A percentile compares a stretch with the other conserved stretches of the same genome.
Evolutionary conservation across 2,113 vertebrate genomes (phyloP).

Genomic region (Falcunculus frontatus): DNA sequence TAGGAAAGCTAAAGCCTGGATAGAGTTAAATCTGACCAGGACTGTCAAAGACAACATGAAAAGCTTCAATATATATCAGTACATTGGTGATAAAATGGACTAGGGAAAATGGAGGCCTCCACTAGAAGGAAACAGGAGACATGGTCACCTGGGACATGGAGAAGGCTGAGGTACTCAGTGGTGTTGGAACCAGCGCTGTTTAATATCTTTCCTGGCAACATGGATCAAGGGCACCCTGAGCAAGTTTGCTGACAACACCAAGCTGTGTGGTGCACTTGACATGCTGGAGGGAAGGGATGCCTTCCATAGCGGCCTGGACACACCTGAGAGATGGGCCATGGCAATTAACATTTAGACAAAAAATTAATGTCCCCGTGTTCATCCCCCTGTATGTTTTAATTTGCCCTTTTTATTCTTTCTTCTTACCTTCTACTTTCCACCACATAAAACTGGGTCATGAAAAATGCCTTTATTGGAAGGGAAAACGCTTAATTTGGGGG

Average conservation of each 20-base stretch:
- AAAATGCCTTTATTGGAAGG: neutral
- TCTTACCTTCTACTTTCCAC: neutral
- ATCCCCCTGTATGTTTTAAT: neutral
- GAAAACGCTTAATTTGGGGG: neutral
- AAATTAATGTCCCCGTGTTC: neutral
- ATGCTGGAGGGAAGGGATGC: neutral
- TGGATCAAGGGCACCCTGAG: neutral
- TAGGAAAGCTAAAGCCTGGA: neutral
- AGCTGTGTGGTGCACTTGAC: neutral
- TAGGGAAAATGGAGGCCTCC: neutral
- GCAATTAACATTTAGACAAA: neutral
- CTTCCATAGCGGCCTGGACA: neutral
- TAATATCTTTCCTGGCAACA: neutral
- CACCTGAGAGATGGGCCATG: neutral
- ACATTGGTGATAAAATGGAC: neutral
- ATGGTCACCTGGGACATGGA: neutral
- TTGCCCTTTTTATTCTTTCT: neutral
- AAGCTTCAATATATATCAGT: neutral
- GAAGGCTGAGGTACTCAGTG: neutral
- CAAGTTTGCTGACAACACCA: neutral
- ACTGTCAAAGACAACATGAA: neutral
- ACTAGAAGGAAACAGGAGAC: rapidly evolving
- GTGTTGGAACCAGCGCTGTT: neutral
- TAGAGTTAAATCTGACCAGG: neutral
- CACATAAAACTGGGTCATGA: neutral